A percentile compares a stretch with the other conserved stretches of the same genome.
phyloP scores from a whole-genome alignment of 2,797 vertebrate genomes.

The Enteromius afrohamiltoni region DNA sequence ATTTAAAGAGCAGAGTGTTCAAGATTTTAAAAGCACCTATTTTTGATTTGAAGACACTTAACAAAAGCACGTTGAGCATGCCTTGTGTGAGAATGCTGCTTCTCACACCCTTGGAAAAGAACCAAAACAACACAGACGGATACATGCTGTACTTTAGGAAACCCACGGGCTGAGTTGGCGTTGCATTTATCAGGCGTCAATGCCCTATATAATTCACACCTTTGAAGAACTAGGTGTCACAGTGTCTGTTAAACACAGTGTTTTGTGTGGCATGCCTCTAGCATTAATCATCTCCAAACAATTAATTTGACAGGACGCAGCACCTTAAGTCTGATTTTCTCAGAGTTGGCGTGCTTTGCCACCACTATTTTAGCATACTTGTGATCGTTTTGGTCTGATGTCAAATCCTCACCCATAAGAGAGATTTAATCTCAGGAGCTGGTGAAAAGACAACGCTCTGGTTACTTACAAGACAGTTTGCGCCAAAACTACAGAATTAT shows the following conservation, averaged over 20 bases:
- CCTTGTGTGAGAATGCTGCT: slow-evolving; percentile 6
- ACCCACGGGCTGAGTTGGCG: slow-evolving; percentile 10
- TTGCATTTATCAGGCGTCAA: slow-evolving; percentile 13
- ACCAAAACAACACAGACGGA: slow-evolving; percentile 17
- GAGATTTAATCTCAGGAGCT: neutral
- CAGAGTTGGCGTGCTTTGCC: neutral
- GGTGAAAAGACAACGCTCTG: neutral
- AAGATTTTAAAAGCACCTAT: neutral
- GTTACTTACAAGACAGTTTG: neutral
- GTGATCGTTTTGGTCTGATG: neutral
- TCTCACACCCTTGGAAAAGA: slow-evolving; percentile 41
- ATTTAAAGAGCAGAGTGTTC: neutral
- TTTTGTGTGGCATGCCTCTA: slow-evolving; percentile 8
- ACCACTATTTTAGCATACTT: slow-evolving; percentile 5
- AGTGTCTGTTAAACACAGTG: slow-evolving; percentile 8
- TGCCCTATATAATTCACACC: slow-evolving; percentile 4
- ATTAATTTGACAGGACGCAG: neutral
- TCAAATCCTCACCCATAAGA: slow-evolving; percentile 21
- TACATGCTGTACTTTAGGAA: slow-evolving; percentile 30
- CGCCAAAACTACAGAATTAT: neutral
- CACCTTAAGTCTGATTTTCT: slow-evolving; percentile 2
- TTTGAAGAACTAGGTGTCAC: slow-evolving; percentile 33
- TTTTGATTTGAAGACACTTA: neutral
- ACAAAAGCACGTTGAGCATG: neutral
- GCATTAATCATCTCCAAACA: slow-evolving; percentile 20